These are phyloP conservation scores for Tylochromis polylepis DNA, from an alignment of 2,113 vertebrate genomes.

Conservation along the genomic window DNA sequence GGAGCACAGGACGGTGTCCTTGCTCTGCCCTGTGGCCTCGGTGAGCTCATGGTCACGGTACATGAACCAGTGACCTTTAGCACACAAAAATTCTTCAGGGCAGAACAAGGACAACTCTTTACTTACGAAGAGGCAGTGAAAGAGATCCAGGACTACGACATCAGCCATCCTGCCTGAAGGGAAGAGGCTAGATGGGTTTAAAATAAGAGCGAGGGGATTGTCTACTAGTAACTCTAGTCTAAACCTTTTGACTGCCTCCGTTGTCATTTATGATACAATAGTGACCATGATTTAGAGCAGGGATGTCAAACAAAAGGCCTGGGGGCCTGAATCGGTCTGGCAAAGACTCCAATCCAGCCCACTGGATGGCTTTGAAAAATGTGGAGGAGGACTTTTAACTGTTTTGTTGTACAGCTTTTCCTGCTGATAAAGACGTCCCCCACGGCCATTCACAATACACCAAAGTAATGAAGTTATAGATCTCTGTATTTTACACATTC, in stretches of 20 bases:
- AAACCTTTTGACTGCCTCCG: fast-evolving
- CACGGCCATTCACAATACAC: background rate
- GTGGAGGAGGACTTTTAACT: background rate
- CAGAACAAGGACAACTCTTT: too few species aligned
- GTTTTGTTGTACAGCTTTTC: background rate
- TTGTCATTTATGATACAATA: fast-evolving
- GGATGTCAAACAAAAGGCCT: background rate
- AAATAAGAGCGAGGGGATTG: background rate
- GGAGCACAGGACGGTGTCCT: too few species aligned
- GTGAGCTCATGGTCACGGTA: too few species aligned
- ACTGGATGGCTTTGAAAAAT: background rate
- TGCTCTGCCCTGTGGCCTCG: too few species aligned
- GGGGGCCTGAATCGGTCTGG: background rate
- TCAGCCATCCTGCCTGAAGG: background rate
- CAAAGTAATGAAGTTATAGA: background rate
- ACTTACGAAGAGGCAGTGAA: background rate
- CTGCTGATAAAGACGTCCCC: background rate
- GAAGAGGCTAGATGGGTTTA: background rate
- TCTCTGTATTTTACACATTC: background rate
- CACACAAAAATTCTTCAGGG: too few species aligned
- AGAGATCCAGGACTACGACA: fast-evolving
- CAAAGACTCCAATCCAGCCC: fast-evolving
- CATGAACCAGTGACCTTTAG: too few species aligned
- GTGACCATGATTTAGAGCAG: background rate
- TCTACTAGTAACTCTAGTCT: background rate